Percentiles rank a stretch among this genome's conserved stretches.
Evolutionary conservation across 1,140 invertebrate species (phyloP).

Genomic region (Venustaconcha ellipsiformis): DNA sequence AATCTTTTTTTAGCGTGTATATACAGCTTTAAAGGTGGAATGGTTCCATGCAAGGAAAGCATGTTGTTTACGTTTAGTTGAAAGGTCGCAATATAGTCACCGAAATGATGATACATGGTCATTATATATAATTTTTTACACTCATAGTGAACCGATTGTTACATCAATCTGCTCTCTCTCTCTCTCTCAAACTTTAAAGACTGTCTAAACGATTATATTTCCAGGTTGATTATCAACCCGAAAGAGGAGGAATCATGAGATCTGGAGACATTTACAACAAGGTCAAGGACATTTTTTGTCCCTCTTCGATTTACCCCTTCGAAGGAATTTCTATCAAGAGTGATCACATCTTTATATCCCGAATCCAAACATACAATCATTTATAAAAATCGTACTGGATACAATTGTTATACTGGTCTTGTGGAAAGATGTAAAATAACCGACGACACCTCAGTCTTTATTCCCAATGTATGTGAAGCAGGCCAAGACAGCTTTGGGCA

Average conservation of each 20-base stretch:
- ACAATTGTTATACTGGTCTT: constrained; percentile 5
- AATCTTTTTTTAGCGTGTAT: too few species aligned
- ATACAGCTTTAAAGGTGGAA: too few species aligned
- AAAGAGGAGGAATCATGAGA: constrained; percentile 3
- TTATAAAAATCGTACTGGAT: not conserved
- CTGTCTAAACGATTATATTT: too few species aligned
- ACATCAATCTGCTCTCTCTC: too few species aligned
- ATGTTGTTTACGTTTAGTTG: too few species aligned
- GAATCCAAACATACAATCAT: not conserved
- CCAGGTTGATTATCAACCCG: constrained; percentile 4
- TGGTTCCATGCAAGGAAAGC: too few species aligned
- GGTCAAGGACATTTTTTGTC: constrained; percentile 1
- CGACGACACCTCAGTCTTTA: not conserved
- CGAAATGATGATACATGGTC: too few species aligned
- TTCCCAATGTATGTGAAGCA: constrained; percentile 5
- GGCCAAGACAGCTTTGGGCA: not conserved
- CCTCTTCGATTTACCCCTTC: too few species aligned
- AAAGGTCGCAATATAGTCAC: too few species aligned
- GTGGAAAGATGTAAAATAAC: not conserved
- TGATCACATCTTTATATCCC: not conserved
- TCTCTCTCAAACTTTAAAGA: too few species aligned
- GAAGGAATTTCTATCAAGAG: constrained; percentile 4
- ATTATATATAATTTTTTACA: too few species aligned
- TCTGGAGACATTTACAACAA: constrained; percentile 4
- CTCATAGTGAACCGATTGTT: too few species aligned